Evolutionary conservation across 2,113 vertebrate genomes (phyloP).

Genomic region (Leuciscus idus): DNA sequence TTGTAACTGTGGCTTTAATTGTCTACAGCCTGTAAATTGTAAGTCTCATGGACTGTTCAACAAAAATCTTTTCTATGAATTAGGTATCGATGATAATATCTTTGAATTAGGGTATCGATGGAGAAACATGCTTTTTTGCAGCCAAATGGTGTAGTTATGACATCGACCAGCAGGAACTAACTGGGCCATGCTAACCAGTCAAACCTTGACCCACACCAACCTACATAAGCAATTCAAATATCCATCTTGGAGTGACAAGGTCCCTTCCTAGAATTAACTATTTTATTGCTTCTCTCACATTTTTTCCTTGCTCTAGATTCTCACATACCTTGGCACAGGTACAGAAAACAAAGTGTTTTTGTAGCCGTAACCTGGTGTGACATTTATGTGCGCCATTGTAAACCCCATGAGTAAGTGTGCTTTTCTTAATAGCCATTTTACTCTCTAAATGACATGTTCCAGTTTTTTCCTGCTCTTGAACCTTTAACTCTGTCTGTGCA

Average conservation of each 20-base stretch:
- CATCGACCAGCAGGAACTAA: neutral
- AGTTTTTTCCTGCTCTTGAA: conserved; percentile 43
- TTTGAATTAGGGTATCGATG: neutral
- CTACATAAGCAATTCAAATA: conserved; percentile 24
- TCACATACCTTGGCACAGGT: conserved; percentile 13
- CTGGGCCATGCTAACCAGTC: neutral
- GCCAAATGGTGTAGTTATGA: neutral
- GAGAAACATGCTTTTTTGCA: neutral
- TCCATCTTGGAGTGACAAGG: conserved; percentile 6
- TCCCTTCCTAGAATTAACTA: conserved; percentile 44
- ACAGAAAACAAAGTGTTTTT: conserved; percentile 34
- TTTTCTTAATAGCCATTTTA: conserved; percentile 31
- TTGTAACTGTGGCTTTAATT: too few species aligned
- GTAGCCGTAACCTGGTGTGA: conserved; percentile 8
- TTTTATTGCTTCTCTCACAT: conserved; percentile 56
- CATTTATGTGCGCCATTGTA: conserved; percentile 38
- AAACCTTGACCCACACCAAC: conserved; percentile 9
- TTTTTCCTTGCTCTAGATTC: conserved; percentile 19
- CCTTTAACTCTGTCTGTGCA: conserved; percentile 35
- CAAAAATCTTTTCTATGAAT: too few species aligned
- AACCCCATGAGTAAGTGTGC: conserved; percentile 37
- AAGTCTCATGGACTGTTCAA: too few species aligned
- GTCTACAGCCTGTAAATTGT: too few species aligned
- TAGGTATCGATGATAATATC: too few species aligned
- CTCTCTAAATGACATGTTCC: conserved; percentile 43